Conservation (phyloP, 1,140 invertebrate species). For the Coptotermes formosanus region DNA sequence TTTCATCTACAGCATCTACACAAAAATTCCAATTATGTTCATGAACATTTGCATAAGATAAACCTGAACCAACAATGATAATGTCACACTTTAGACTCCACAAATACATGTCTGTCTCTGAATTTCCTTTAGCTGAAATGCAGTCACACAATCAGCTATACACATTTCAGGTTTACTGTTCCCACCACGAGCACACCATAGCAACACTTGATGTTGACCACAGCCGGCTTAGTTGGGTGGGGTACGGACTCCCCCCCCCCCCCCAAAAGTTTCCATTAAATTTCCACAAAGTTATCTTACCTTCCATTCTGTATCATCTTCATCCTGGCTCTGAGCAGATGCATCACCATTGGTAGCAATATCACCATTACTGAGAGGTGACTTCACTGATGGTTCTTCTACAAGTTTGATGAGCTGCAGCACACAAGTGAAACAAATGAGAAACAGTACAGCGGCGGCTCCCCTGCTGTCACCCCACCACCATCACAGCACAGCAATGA, state of each 20-base stretch:
- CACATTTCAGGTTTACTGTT: constrained; percentile 4
- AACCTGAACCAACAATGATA: no score
- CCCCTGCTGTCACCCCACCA: no score
- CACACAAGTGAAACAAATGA: constrained; percentile 38
- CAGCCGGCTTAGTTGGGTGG: constrained; percentile 5
- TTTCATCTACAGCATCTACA: no score
- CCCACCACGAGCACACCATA: constrained; percentile 12
- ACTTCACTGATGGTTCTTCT: constrained; percentile 41
- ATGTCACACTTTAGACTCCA: constrained; percentile 25
- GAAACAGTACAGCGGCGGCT: no score
- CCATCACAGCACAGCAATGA: no score
- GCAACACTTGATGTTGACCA: background rate
- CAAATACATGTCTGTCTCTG: background rate
- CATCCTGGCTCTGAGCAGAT: constrained; percentile 41
- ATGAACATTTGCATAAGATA: no score
- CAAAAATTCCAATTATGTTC: no score
- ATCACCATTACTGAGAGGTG: constrained; percentile 33
- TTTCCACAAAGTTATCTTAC: constrained; percentile 46
- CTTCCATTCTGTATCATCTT: constrained; percentile 65
- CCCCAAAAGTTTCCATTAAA: background rate
- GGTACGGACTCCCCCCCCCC: background rate
- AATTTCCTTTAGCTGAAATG: constrained; percentile 2
- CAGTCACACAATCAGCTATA: background rate
- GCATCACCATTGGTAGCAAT: constrained; percentile 48
- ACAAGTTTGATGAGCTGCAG: constrained; percentile 67